Base-by-base conservation (phyloP, 2,888 invertebrate genomes). In the Synanthedon vespiformis region DNA sequence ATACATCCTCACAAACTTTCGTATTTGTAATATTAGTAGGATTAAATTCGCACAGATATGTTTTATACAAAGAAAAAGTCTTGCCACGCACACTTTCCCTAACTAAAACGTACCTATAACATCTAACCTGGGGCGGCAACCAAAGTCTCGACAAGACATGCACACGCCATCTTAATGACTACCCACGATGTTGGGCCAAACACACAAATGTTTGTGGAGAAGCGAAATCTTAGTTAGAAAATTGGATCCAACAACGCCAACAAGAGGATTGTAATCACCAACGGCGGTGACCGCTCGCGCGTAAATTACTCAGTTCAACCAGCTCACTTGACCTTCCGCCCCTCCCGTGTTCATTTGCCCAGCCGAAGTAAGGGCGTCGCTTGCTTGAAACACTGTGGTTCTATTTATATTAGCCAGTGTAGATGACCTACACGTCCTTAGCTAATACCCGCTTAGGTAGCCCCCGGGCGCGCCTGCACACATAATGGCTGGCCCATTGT, bases 241-340 rank as follows among this genome's bases (percentile, higher is more conserved):
- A 65, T 70, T 67, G 74, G 72, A 67, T n/a, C 44, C 77, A 75
- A 72, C 70, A 72, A 50, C 69, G 75, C 74, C 78, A 77, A 74
- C 74, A 70, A 74, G 73, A 74, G 34, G 76, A 72, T 72, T 72
- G 80, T 82, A 83, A 83, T 82, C 82, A 82, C 80, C 77, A 73
- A 66, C 70, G 71, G 71, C 79, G 78, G 80, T 79, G 81, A 77
- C 83, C 82, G 80, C 74, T 81, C 84, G 79, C 84, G 84, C 83
- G 82, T 83, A 82, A 82, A 83, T 82, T 81, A 81, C 81, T 74
- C 68, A 69, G 67, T 64, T 60, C 58, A 64, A 51, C 80, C 72
- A 68, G 40, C 60, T 49, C 60, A 54, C 55, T 61, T 53, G 77
- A 63, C 52, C 74, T 59, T 57, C 64, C 58, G 34, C 57, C 49